phyloP scores from a whole-genome alignment of 1,140 invertebrate genomes.

The Drosophila nigromelanica region DNA sequence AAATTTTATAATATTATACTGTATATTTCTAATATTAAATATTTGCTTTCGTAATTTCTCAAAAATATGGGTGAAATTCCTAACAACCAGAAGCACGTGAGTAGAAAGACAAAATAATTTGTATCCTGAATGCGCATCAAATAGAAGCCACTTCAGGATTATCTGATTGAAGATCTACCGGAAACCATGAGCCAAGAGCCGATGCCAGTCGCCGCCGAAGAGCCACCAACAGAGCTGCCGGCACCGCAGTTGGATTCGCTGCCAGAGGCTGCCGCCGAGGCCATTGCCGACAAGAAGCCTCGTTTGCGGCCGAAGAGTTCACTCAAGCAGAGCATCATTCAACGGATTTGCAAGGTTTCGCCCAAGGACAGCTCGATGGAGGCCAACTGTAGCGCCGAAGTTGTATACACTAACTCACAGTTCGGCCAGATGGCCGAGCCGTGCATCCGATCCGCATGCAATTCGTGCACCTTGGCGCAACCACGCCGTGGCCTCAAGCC shows the following conservation, averaged over 20 bases:
- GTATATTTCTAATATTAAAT: not conserved
- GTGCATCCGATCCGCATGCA: not conserved
- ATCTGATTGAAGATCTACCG: not conserved
- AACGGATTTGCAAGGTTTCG: slow-evolving; percentile 24
- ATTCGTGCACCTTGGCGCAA: not conserved
- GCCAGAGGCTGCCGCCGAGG: not conserved
- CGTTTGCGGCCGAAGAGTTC: not conserved
- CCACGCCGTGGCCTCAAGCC: not conserved
- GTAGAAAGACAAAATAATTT: not conserved
- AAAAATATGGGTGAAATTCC: too few species aligned
- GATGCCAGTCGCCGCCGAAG: not conserved
- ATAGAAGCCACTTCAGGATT: not conserved
- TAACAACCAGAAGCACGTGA: not conserved
- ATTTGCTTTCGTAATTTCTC: not conserved
- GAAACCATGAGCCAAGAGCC: not conserved
- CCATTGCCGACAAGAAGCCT: not conserved
- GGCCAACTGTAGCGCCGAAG: not conserved
- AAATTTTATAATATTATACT: not conserved
- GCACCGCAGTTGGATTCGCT: too few species aligned
- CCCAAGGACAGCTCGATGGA: not conserved
- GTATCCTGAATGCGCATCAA: too few species aligned
- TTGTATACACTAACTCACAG: slow-evolving; percentile 30
- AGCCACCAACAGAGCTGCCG: not conserved
- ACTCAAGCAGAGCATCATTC: slow-evolving; percentile 10
- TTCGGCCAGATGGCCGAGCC: slow-evolving; percentile 18